Base-by-base conservation (phyloP, 2,888 invertebrate species). In the Drosophila algonquin region DNA sequence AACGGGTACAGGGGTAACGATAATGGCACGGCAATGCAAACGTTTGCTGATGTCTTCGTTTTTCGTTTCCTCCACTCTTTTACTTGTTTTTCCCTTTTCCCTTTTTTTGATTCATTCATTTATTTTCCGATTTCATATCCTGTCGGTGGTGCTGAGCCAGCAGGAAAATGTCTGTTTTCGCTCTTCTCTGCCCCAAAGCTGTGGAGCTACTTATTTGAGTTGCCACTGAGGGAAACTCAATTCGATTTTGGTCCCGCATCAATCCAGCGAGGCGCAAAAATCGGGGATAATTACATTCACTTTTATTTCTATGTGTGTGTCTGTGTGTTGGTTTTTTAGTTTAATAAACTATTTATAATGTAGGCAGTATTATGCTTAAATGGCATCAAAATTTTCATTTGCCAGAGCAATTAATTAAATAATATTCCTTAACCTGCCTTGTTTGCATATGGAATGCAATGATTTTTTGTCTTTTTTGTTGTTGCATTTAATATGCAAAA, bases 1-100 rank as follows among this genome's bases (percentile, higher is more conserved):
- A n/a, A n/a, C 47, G 14, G 18, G 18, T n/a, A n/a, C 18, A 18
- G 18, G 18, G 45, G 16, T 14, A 55, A 63, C 50, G 58, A 54
- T 67, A 63, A 70, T 71, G 72, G 78, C 87, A 79, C 71, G 71
- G 86, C 76, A 85, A 71, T 63, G 83, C 73, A 80, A 88, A 84
- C 88, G 83, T 87, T 84, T 88, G 88, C 88, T 82, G 88, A 84
- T 82, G 86, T 84, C 88, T 84, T 86, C 80, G 80, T 76, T 84
- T 84, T 84, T 30, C 30, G 27, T 27, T 27, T 27, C 24, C 24
- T 5, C 6, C 6, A 62, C 73, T 54, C 68, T 80, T 64, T 61
- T 8, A 48, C 32, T 30, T 30, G 45, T 30, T 55, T 32, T 53
- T 32, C 32, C 30, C 30, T 63, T 71, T 65, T 65, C 1, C 1